phyloP scores from a whole-genome alignment of 2,888 invertebrate genomes.

The Ornithoptera alexandrae region DNA sequence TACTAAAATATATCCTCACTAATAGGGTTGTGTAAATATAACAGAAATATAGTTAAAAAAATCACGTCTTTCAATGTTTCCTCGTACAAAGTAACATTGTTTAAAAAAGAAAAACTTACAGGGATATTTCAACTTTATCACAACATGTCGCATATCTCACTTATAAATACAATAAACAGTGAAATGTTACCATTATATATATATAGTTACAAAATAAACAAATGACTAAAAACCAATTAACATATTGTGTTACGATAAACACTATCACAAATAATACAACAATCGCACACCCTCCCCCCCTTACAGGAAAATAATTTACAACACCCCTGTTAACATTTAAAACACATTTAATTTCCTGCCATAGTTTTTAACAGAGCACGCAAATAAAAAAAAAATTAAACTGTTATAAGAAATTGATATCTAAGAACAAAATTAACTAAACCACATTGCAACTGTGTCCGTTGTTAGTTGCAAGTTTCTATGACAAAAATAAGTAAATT shows the following conservation, averaged over 20 bases:
- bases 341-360: slow-evolving; percentile 10
- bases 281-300: not conserved
- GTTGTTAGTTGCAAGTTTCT: not conserved
- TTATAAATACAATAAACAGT: slow-evolving; percentile 46
- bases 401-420: slow-evolving; percentile 6
- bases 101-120: slow-evolving; percentile 39
- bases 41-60: not conserved
- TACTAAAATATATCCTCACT: not conserved
- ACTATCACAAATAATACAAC: slow-evolving; percentile 53
- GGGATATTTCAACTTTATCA: slow-evolving; percentile 62
- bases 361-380: not conserved
- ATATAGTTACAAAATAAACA: slow-evolving; percentile 39
- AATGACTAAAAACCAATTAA: slow-evolving; percentile 42
- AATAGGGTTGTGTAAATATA: not conserved
- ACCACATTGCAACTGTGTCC: slow-evolving; percentile 1
- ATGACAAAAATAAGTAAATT: slow-evolving; percentile 2
- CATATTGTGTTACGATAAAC: slow-evolving; percentile 39
- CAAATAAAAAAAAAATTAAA: slow-evolving; percentile 5
- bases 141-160: slow-evolving; percentile 60
- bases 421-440: slow-evolving; percentile 8
- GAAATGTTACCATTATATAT: slow-evolving; percentile 43
- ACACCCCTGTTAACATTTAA: slow-evolving; percentile 15
- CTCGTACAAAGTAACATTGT: slow-evolving; percentile 37
- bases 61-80: slow-evolving; percentile 17
- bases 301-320: slow-evolving; percentile 22